Evolutionary conservation across 2,888 invertebrate genomes (phyloP).

Genomic region (Drosophila mulleri): DNA sequence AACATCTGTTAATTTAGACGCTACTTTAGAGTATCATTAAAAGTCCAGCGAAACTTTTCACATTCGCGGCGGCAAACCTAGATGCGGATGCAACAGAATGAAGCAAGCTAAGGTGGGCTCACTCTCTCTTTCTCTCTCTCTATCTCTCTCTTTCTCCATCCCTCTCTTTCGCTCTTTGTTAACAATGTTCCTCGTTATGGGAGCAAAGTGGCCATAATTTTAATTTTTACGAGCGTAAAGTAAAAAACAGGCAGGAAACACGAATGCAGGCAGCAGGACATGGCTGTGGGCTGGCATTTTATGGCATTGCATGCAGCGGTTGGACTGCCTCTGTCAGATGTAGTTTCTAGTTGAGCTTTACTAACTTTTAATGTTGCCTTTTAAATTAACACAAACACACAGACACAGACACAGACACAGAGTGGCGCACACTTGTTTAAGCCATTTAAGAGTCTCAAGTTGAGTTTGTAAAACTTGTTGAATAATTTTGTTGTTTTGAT

Average conservation of each 20-base stretch:
- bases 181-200: constrained; percentile 51
- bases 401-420: not conserved
- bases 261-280: constrained; percentile 24
- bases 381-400: constrained; percentile 13
- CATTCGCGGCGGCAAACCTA: not conserved
- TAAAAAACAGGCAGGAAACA: constrained; percentile 30
- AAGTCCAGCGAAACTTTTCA: constrained; percentile 30
- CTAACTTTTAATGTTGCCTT: constrained; percentile 22
- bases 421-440: not conserved
- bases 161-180: not conserved
- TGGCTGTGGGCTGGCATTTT: constrained; percentile 15
- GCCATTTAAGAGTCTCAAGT: constrained; percentile 18
- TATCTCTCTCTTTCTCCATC: not conserved
- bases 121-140: not conserved
- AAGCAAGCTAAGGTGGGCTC: not conserved
- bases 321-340: not conserved
- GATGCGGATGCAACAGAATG: not conserved
- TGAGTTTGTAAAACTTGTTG: constrained; percentile 52
- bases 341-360: constrained; percentile 14
- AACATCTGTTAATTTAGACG: constrained; percentile 33
- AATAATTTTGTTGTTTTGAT: constrained; percentile 21
- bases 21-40: constrained; percentile 25
- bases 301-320: constrained; percentile 19
- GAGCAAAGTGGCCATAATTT: constrained; percentile 70
- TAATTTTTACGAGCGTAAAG: constrained; percentile 68